Evolutionary conservation across 2,888 invertebrate genomes (phyloP), one percentile per base, ranked within the genome.

Genomic region (Orthosia cruda): DNA sequence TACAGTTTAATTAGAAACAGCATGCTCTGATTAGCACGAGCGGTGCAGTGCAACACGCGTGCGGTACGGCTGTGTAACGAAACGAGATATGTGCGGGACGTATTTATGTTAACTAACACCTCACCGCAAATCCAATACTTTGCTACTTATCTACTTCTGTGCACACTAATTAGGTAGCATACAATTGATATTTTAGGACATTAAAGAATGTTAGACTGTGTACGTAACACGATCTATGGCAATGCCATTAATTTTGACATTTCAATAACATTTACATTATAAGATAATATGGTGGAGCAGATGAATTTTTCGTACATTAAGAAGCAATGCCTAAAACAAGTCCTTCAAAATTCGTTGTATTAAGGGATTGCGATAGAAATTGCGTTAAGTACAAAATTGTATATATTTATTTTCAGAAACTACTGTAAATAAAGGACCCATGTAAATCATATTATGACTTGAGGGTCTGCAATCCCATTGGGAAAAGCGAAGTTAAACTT

Each of bases 21-120:
- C 75, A 79, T 87, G 86, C 78, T 87, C 85, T 85, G 83, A 80
- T 87, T 87, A 74, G 58, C 40, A 9, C 40, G 40, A 40, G 40
- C 83, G 65, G 58, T 65, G 81, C 80, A 77, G 58, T 65, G 81
- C 80, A 77, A 77, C 64, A 68, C 77, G 73, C 78, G 78, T 80
- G 70, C 75, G 66, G 73, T 77, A 80, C 71, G 23, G 62, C 69
- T 47, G 65, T 69, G 87, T 83, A 83, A 83, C 65, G 54, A 84
- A 83, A 83, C 65, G 54, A 84, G 78, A 87, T 84, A 80, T 75
- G 72, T 78, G 82, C 72, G 71, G 59, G 79, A 85, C 65, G 61
- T 71, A 63, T 68, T 61, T 74, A 63, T 72, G 83, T 71, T 74
- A 78, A 77, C 73, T 20, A 64, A 71, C 70, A 76, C 64, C 68